Conservation (phyloP, 1,140 invertebrate species). For the Phymastichus coffea region DNA sequence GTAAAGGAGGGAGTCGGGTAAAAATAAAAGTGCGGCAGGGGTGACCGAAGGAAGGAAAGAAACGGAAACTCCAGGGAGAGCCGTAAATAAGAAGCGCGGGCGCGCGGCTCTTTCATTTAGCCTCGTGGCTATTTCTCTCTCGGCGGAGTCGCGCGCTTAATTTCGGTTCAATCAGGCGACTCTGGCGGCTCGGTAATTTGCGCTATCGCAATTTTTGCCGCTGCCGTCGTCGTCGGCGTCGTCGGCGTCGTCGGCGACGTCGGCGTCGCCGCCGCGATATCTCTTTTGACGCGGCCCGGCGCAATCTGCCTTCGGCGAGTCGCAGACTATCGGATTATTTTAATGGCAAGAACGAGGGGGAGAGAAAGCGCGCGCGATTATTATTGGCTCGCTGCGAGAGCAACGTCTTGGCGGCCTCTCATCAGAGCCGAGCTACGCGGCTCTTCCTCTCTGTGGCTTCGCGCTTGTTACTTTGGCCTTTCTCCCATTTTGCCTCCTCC, state of each 20-base stretch:
- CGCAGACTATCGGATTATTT: constrained; percentile 35
- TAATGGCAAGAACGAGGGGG: constrained; percentile 19
- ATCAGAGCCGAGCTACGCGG: constrained; percentile 12
- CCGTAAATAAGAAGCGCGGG: constrained; percentile 5
- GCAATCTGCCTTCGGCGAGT: neutral
- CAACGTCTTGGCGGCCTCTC: constrained; percentile 12
- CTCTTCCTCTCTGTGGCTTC: constrained; percentile 13
- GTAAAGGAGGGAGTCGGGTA: too few relatives aligned
- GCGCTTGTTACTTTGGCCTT: neutral
- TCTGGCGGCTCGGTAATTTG: constrained; percentile 28
- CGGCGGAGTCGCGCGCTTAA: neutral
- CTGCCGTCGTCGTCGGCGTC: too few relatives aligned
- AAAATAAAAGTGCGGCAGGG: too few relatives aligned
- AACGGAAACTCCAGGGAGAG: too few relatives aligned
- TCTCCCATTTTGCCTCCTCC: too few relatives aligned
- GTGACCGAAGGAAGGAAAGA: too few relatives aligned
- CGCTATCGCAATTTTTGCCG: constrained; percentile 30
- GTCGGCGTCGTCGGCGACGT: too few relatives aligned
- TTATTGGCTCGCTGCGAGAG: constrained; percentile 22
- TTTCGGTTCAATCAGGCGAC: constrained; percentile 30
- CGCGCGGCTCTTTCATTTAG: neutral
- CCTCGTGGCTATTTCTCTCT: neutral
- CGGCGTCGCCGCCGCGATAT: neutral
- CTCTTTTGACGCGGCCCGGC: constrained; percentile 3
- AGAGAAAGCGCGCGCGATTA: constrained; percentile 20